Conservation (phyloP, 2,888 invertebrate genomes). For the Tipula lateralis region DNA sequence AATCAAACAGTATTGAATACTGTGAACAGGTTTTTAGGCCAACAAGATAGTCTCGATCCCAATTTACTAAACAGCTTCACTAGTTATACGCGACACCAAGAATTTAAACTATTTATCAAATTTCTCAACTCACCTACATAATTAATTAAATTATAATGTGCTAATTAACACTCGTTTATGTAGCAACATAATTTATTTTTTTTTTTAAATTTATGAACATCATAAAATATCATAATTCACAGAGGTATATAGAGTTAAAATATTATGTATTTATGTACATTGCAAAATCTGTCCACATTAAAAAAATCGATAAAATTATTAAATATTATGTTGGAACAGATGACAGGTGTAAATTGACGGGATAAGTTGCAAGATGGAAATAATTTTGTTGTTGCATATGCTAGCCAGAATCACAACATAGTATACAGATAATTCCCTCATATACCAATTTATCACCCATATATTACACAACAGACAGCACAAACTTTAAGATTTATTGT, state of each 20-base stretch:
- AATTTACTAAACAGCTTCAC: no score
- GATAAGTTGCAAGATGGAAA: not conserved
- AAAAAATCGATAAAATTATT: not conserved
- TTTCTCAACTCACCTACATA: not conserved
- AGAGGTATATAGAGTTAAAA: not conserved
- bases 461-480: not conserved
- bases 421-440: not conserved
- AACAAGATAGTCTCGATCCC: no score
- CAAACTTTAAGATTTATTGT: not conserved
- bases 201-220: not conserved
- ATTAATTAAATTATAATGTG: not conserved
- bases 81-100: no score
- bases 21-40: no score
- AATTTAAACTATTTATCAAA: no score
- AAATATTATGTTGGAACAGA: not conserved
- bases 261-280: not conserved
- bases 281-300: not conserved
- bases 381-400: not conserved
- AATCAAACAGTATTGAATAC: no score
- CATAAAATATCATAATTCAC: not conserved
- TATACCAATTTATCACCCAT: not conserved
- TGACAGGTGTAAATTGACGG: not conserved
- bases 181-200: not conserved
- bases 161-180: not conserved
- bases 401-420: not conserved